phyloP scores from a whole-genome alignment of 1,140 invertebrate species.

The Leptinotarsa defecta region DNA sequence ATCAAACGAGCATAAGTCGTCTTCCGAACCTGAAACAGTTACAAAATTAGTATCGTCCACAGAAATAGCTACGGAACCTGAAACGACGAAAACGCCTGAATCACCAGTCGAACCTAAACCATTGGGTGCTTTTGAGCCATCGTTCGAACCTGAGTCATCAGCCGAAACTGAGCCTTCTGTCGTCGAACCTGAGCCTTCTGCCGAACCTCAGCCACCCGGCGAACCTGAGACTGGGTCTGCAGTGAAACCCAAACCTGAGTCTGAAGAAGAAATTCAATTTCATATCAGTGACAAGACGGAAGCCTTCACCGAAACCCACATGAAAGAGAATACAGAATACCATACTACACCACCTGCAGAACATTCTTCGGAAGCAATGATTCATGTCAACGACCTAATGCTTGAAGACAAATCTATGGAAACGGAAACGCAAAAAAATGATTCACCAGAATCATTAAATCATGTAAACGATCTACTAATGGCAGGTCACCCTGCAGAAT shows the following conservation, averaged over 20 bases:
- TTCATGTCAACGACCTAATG: slow-evolving; percentile 24
- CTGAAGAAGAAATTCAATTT: slow-evolving; percentile 29
- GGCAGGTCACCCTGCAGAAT: too few species aligned
- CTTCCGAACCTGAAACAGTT: slow-evolving; percentile 43
- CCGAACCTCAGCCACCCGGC: slow-evolving; percentile 49
- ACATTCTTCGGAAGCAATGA: slow-evolving; percentile 42
- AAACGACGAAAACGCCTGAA: slow-evolving; percentile 40
- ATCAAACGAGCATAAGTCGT: slow-evolving; percentile 40
- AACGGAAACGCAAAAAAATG: not conserved
- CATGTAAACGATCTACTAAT: too few species aligned
- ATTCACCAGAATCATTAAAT: slow-evolving; percentile 25
- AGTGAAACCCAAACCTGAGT: slow-evolving; percentile 48
- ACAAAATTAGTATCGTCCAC: slow-evolving; percentile 43
- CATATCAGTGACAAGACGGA: slow-evolving; percentile 40
- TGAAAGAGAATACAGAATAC: slow-evolving; percentile 29
- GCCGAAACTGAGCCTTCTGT: slow-evolving; percentile 43
- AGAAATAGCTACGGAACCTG: slow-evolving; percentile 49
- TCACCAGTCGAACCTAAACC: slow-evolving; percentile 45
- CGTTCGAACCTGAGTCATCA: slow-evolving; percentile 47
- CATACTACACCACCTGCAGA: slow-evolving; percentile 43
- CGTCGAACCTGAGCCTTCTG: slow-evolving; percentile 46
- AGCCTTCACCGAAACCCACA: not conserved
- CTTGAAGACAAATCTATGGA: not conserved
- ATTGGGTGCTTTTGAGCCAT: slow-evolving; percentile 42
- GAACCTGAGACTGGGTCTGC: slow-evolving; percentile 53